Evolutionary conservation across 2,797 vertebrate genomes (phyloP), one percentile per base, ranked within the genome.

Genomic region (Oryzias sinensis): DNA sequence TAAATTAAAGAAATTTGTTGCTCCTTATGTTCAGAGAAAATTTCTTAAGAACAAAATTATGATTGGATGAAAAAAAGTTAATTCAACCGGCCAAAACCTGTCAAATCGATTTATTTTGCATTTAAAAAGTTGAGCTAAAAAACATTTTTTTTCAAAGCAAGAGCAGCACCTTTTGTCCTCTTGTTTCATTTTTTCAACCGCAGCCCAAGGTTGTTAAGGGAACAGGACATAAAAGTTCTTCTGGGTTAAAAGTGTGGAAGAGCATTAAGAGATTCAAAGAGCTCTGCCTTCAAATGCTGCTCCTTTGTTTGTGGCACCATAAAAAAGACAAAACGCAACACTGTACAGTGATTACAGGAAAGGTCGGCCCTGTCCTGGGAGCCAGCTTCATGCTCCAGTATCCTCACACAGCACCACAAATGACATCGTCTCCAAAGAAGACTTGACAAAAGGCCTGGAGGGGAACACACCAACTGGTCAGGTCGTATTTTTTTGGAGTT

Each of bases 321-420:
- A n/a, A 43, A 43, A 43, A 16, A 42, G 15, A 42, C 13, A 43
- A 43, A 45, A 17, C n/a, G 17, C 5, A 45, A 73, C 64, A 76
- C 69, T 74, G 79, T 74, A 79, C 67, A 80, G 67, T 46, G 70
- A 72, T 68, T 69, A 62, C 43, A 53, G 52, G 56, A 86, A 85
- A 87, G 86, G 88, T 89, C 85, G 82, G 25, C 55, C 56, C 29
- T 59, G 74, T 81, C 76, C 71, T 60, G 79, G 62, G 68, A 84
- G 68, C 64, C 64, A 37, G 55, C 75, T 71, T 76, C 70, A 86
- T 27, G 64, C 83, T 83, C 68, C 65, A 72, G 48, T 70, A 57
- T 77, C 58, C 60, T 51, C 61, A 69, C 69, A 60, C 70, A 48
- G 54, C 52, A 68, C 70, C 33, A 58, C 55, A 49, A 47, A 76